Evolutionary conservation across 2,113 vertebrate genomes (phyloP).

Genomic region (Zosterops borbonicus): DNA sequence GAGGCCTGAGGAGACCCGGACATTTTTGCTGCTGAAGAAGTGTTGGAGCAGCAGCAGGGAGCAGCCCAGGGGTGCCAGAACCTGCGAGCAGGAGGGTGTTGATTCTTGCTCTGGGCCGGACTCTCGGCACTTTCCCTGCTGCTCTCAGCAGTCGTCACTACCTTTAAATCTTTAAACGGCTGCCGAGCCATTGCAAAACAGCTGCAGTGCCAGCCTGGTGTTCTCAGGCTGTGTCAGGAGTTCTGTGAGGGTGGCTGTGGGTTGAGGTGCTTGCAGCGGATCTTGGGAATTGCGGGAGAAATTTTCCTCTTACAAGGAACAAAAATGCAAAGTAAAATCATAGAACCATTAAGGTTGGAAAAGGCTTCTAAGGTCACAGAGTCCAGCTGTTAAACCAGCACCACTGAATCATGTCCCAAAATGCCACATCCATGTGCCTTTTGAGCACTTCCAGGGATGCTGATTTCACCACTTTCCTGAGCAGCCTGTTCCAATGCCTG

Average conservation of each 20-base stretch:
- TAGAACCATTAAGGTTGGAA: background rate
- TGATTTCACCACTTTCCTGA: background rate
- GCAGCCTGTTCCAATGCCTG: background rate
- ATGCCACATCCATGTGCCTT: background rate
- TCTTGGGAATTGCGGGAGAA: background rate
- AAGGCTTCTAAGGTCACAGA: background rate
- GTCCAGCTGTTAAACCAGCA: background rate
- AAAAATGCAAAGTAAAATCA: background rate
- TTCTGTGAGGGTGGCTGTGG: background rate
- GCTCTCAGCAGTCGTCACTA: background rate
- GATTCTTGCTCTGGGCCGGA: background rate
- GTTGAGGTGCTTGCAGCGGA: background rate
- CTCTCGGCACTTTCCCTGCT: background rate
- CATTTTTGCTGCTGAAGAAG: background rate
- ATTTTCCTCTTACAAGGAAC: background rate
- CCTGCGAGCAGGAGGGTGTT: background rate
- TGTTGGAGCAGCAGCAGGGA: fast-evolving
- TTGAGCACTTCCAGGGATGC: background rate
- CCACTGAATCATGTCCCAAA: background rate
- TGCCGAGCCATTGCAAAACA: background rate
- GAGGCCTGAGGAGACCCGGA: background rate
- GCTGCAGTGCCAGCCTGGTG: background rate
- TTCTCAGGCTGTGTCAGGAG: background rate
- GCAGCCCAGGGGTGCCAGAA: background rate
- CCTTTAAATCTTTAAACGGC: background rate